These are phyloP conservation scores for Crotalus helleri DNA, from an alignment of 2,113 vertebrate species.

Conservation along the genomic window DNA sequence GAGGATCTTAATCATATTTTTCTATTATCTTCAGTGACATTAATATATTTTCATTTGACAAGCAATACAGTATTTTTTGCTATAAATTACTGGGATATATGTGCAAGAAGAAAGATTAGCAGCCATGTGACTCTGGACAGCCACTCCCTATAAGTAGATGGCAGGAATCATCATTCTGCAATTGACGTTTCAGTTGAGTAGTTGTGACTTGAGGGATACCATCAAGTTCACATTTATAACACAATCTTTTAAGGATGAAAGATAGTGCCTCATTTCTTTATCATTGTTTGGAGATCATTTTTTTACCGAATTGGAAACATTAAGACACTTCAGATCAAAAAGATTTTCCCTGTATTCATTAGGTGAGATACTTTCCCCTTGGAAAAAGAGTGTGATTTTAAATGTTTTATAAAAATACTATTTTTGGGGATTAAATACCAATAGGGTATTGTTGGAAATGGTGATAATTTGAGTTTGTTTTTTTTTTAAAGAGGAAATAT, in stretches of 20 bases:
- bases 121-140: background rate
- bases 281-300: background rate
- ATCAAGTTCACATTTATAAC: background rate
- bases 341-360: background rate
- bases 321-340: background rate
- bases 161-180: background rate
- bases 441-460: background rate
- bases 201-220: background rate
- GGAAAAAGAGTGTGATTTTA: background rate
- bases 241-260: background rate
- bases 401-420: background rate
- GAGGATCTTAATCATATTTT: background rate
- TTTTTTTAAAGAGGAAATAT: background rate
- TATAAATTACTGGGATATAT: background rate
- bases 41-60: background rate
- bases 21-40: background rate
- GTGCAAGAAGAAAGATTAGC: background rate
- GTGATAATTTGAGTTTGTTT: background rate
- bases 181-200: background rate
- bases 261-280: background rate
- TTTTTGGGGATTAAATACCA: background rate
- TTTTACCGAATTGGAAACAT: background rate
- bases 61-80: background rate
- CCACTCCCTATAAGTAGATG: background rate
- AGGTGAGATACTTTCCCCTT: background rate